phyloP scores from a whole-genome alignment of 2,113 vertebrate genomes.

The Carollia perspicillata region DNA sequence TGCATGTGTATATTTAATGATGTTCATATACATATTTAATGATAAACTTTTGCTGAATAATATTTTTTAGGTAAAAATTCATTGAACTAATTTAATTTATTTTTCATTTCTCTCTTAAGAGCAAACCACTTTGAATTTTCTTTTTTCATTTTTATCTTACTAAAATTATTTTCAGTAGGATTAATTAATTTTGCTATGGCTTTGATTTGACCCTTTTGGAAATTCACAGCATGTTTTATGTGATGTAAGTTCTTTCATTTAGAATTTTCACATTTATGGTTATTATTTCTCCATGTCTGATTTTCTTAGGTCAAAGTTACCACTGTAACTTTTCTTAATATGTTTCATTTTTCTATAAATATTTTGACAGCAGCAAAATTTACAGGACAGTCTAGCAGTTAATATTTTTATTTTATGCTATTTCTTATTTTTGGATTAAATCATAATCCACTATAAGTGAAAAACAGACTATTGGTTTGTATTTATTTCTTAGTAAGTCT shows the following conservation, averaged over 20 bases:
- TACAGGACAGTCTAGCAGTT: background rate
- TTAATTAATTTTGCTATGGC: background rate
- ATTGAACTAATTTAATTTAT: background rate
- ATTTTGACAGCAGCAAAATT: background rate
- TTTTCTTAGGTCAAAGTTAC: background rate
- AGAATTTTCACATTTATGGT: background rate
- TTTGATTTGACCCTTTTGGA: background rate
- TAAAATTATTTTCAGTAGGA: background rate
- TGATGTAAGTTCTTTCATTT: background rate
- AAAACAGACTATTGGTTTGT: background rate
- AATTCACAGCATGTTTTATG: background rate
- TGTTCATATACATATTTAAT: background rate
- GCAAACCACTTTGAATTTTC: background rate
- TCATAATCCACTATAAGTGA: background rate
- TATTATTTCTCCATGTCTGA: background rate
- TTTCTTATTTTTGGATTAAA: background rate
- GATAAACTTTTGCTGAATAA: background rate
- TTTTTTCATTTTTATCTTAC: background rate
- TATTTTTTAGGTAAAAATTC: background rate
- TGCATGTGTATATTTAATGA: background rate
- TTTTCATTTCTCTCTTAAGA: background rate
- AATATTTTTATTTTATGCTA: conserved; percentile 3
- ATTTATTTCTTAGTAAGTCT: background rate
- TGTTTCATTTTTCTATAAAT: conserved; percentile 1
- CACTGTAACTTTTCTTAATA: background rate